phyloP scores from a whole-genome alignment of 2,888 invertebrate species.

The Ophion ventricosus region DNA sequence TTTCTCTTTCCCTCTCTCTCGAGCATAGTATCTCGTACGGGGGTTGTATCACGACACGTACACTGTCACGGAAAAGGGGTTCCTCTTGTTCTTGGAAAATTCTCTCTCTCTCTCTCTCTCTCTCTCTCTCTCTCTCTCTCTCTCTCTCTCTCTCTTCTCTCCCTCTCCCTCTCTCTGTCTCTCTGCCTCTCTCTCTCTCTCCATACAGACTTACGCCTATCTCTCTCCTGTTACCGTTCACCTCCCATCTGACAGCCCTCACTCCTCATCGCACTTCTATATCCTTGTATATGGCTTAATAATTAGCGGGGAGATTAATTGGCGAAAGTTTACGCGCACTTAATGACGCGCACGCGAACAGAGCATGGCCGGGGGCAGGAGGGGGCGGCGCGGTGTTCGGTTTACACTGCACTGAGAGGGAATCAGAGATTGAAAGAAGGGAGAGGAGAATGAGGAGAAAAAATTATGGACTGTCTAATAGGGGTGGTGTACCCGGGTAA shows the following conservation, averaged over 20 bases:
- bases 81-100: constrained; percentile 47
- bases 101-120: constrained; percentile 21
- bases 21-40: constrained; percentile 22
- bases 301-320: constrained; percentile 81
- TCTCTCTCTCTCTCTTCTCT: neutral
- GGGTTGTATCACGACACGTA: constrained; percentile 5
- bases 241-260: constrained; percentile 64
- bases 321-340: constrained; percentile 76
- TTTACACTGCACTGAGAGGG: constrained; percentile 21
- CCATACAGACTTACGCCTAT: constrained; percentile 1
- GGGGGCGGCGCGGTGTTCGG: neutral
- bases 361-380: constrained; percentile 9
- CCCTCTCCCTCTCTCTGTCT: neutral
- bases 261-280: constrained; percentile 71
- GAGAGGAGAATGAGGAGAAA: constrained; percentile 13
- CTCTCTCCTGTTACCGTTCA: constrained; percentile 28
- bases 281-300: constrained; percentile 77
- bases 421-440: constrained; percentile 40
- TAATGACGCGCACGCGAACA: constrained; percentile 69
- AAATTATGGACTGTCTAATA: constrained; percentile 40
- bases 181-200: neutral
- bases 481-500: constrained; percentile 11
- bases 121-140: neutral
- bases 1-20: constrained; percentile 63
- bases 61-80: constrained; percentile 26